These are phyloP conservation scores for Delphinus delphis DNA, from an alignment of 2,113 vertebrate species.

Conservation along the genomic window DNA sequence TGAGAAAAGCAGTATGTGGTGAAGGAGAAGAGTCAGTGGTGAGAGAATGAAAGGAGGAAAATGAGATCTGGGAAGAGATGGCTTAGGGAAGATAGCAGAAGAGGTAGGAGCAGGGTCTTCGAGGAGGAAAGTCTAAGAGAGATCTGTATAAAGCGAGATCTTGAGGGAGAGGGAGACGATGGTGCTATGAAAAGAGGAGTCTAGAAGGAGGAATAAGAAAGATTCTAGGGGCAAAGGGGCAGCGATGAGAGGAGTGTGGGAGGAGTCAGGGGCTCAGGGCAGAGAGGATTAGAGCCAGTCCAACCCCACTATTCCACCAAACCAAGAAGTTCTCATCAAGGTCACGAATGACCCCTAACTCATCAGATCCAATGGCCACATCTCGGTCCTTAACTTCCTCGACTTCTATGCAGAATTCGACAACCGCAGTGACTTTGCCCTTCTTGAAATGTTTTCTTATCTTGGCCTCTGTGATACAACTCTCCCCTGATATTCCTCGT, in stretches of 20 bases:
- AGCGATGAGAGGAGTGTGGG: neutral
- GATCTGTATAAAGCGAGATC: neutral
- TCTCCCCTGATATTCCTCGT: neutral
- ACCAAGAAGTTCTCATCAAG: neutral
- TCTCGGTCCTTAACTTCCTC: neutral
- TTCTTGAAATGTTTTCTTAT: neutral
- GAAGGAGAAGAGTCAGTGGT: neutral
- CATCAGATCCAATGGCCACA: neutral
- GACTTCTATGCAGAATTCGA: neutral
- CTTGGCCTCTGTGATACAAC: neutral
- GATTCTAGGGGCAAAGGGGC: neutral
- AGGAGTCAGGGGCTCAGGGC: neutral
- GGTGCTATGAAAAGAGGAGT: neutral
- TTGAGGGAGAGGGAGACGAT: neutral
- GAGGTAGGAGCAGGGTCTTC: neutral
- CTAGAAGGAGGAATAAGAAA: neutral
- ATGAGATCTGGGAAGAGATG: neutral
- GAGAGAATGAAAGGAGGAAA: neutral
- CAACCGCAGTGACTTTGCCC: neutral
- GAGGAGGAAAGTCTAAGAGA: slow-evolving; percentile 29
- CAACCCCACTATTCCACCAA: neutral
- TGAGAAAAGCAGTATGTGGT: neutral
- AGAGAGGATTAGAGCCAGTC: neutral
- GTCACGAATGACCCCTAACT: neutral
- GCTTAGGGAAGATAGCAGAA: neutral